These are phyloP conservation scores for Elaphurus davidianus DNA, from an alignment of 2,113 vertebrate genomes.

Conservation along the genomic window DNA sequence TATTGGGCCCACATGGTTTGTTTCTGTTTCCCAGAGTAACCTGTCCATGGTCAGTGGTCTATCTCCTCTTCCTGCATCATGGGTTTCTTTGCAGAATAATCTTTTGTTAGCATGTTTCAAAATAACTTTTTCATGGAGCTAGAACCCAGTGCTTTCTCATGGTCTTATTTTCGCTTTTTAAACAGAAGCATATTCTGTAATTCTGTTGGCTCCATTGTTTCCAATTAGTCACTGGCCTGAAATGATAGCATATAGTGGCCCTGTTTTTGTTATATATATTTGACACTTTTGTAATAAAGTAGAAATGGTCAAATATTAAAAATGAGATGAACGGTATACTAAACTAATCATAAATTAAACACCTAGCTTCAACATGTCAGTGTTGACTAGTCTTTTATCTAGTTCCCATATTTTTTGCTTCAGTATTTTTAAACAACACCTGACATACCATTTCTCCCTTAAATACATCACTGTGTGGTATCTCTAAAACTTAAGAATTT, in stretches of 20 bases:
- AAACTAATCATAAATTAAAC: neutral
- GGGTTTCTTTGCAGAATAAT: neutral
- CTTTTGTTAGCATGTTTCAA: neutral
- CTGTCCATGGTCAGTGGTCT: neutral
- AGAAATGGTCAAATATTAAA: neutral
- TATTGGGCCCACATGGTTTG: neutral
- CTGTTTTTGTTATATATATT: neutral
- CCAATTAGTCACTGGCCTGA: neutral
- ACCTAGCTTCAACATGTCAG: neutral
- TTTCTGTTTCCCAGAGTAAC: neutral
- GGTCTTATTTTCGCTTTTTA: neutral
- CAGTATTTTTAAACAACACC: neutral
- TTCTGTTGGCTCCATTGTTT: neutral
- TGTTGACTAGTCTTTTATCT: neutral
- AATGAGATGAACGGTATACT: neutral
- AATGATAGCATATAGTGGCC: neutral
- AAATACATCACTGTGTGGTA: neutral
- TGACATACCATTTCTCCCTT: neutral
- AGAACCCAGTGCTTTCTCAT: neutral
- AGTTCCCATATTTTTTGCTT: neutral
- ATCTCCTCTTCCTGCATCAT: rapidly evolving
- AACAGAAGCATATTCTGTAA: neutral
- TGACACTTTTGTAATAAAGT: neutral
- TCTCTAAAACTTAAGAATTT: neutral
- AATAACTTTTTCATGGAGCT: neutral